phyloP scores from a whole-genome alignment of 2,888 invertebrate species.

The Caenorhabditis macrosperma region DNA sequence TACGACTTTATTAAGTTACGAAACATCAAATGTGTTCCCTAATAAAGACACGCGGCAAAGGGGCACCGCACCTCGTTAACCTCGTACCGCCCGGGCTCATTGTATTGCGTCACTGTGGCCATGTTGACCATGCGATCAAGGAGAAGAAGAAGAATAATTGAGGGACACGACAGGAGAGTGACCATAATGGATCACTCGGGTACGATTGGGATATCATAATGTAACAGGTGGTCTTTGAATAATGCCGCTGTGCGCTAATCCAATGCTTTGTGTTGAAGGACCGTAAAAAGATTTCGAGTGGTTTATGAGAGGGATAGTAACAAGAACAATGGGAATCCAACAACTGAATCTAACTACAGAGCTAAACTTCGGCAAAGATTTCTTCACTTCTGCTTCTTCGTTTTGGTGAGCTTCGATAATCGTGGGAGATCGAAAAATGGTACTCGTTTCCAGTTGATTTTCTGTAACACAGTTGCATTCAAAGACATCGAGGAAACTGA shows the following conservation, averaged over 20 bases:
- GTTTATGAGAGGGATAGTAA: conserved; percentile 2
- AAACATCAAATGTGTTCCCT: conserved; percentile 18
- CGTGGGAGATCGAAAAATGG: conserved; percentile 32
- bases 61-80: conserved; percentile 54
- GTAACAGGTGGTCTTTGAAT: conserved; percentile 48
- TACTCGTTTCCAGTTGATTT: conserved; percentile 49
- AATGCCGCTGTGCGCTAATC: conserved; percentile 45
- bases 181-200: conserved; percentile 41
- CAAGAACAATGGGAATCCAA: background rate
- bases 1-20: conserved; percentile 48
- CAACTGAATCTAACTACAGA: conserved; percentile 2
- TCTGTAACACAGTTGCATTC: conserved; percentile 16
- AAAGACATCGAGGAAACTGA: background rate
- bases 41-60: conserved; percentile 26
- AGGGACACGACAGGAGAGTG: conserved; percentile 9
- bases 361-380: too few relatives aligned
- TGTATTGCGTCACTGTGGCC: conserved; percentile 39
- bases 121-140: conserved; percentile 1
- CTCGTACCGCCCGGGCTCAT: conserved; percentile 27
- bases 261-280: conserved; percentile 1
- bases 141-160: conserved; percentile 20
- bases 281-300: background rate
- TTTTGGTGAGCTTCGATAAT: conserved; percentile 13
- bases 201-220: conserved; percentile 51
- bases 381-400: conserved; percentile 4